A percentile compares a stretch with the other conserved stretches of the same genome.
phyloP scores from a whole-genome alignment of 2,113 vertebrate species.

The Plecturocebus donacophilus region DNA sequence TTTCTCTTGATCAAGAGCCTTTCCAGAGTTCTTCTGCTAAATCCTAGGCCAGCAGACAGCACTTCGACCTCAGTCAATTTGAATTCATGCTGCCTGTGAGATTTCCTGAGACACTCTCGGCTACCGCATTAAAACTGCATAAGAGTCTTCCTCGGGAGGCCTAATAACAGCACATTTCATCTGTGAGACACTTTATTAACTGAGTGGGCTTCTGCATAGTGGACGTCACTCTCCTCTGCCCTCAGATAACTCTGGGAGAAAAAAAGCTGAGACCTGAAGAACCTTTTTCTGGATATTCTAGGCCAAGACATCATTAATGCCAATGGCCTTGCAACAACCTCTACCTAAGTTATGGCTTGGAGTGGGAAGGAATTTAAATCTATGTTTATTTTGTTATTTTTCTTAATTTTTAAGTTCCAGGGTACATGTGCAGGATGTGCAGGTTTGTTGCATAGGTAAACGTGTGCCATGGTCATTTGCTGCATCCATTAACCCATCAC shows the following conservation, averaged over 20 bases:
- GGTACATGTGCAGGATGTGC: no score
- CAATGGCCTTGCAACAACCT: neutral
- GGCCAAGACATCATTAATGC: neutral
- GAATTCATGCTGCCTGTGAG: neutral
- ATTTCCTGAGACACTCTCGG: slow-evolving; percentile 40
- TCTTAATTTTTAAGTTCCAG: no score
- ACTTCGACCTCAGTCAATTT: slow-evolving; percentile 26
- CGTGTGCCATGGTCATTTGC: no score
- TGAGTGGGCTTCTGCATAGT: neutral
- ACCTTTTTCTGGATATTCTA: neutral
- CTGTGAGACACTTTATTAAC: slow-evolving; percentile 44
- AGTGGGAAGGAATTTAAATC: neutral
- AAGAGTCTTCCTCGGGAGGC: slow-evolving; percentile 21
- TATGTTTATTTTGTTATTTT: neutral
- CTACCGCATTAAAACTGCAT: slow-evolving; percentile 23
- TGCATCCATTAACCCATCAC: no score
- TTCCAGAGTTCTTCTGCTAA: neutral
- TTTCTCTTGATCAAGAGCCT: neutral
- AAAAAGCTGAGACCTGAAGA: neutral
- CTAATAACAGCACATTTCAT: slow-evolving; percentile 22
- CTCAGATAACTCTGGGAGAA: neutral
- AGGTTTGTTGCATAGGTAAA: no score
- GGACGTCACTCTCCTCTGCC: neutral
- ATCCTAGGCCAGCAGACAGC: neutral
- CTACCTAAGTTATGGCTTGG: neutral